These are phyloP conservation scores for Hydractinia symbiolongicarpus DNA, from an alignment of 30 jellyfish, hydroid and myxozoan species.

Conservation along the genomic window DNA sequence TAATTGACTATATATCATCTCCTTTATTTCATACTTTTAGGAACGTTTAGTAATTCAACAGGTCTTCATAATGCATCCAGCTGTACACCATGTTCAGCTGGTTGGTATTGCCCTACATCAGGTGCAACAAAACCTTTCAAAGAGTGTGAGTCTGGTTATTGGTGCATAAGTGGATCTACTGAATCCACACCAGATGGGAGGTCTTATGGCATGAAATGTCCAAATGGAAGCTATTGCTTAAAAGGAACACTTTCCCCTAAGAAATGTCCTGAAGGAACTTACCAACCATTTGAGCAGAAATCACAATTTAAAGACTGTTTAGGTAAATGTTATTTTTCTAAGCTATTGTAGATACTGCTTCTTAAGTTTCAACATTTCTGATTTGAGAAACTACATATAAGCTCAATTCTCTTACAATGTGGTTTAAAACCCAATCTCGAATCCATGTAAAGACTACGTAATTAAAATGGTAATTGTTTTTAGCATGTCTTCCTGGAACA, in stretches of 20 bases:
- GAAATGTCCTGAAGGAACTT: conserved; percentile 86
- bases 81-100: conserved; percentile 83
- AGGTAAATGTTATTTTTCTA: conserved; percentile 27
- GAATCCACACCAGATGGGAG: conserved; percentile 65
- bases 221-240: conserved; percentile 89
- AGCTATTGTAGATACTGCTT: no score
- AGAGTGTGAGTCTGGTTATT: conserved; percentile 69
- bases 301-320: conserved; percentile 46
- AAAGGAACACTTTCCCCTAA: conserved; percentile 73
- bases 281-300: conserved; percentile 56
- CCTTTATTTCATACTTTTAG: conserved; percentile 13
- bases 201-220: conserved; percentile 73
- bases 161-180: conserved; percentile 93
- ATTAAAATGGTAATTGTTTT: background rate
- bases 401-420: no score
- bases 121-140: conserved; percentile 53
- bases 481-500: conserved; percentile 87
- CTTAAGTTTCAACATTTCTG: no score
- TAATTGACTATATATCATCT: background rate
- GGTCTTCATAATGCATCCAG: conserved; percentile 75
- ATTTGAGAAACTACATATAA: no score
- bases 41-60: conserved; percentile 81
- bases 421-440: no score
- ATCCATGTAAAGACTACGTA: no score
- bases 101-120: conserved; percentile 88